A percentile compares a stretch with the other conserved stretches of the same genome.
These are phyloP conservation scores for Saccopteryx bilineata DNA, from an alignment of 2,113 vertebrate species.

Conservation along the genomic window DNA sequence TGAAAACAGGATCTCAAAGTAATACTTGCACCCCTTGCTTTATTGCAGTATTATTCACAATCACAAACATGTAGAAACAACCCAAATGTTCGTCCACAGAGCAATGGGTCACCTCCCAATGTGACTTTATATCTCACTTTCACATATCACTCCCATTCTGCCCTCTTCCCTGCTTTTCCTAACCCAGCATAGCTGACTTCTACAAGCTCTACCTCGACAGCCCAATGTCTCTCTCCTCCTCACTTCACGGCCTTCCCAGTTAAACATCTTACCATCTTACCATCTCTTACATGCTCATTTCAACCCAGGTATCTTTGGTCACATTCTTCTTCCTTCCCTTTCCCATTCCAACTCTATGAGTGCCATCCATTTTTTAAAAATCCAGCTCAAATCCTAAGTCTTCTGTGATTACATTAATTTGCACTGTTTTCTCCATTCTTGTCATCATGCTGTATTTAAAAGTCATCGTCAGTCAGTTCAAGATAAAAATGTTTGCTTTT, in stretches of 20 bases:
- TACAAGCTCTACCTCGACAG: neutral
- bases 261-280: neutral
- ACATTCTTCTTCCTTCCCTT: neutral
- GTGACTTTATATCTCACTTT: neutral
- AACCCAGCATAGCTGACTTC: neutral
- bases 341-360: neutral
- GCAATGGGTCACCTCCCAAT: neutral
- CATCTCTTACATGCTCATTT: neutral
- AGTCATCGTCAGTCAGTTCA: neutral
- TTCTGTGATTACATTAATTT: neutral
- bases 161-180: neutral
- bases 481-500: neutral
- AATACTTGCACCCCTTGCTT: neutral
- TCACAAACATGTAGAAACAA: neutral
- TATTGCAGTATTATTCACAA: neutral
- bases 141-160: neutral
- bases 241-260: neutral
- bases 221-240: neutral
- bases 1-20: neutral
- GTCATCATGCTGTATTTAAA: neutral
- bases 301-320: neutral
- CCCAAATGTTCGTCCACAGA: neutral
- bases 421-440: neutral
- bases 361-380: neutral
- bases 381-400: neutral